Evolutionary conservation across 2,888 invertebrate species (phyloP).

Genomic region (Drosophila stalkeri): DNA sequence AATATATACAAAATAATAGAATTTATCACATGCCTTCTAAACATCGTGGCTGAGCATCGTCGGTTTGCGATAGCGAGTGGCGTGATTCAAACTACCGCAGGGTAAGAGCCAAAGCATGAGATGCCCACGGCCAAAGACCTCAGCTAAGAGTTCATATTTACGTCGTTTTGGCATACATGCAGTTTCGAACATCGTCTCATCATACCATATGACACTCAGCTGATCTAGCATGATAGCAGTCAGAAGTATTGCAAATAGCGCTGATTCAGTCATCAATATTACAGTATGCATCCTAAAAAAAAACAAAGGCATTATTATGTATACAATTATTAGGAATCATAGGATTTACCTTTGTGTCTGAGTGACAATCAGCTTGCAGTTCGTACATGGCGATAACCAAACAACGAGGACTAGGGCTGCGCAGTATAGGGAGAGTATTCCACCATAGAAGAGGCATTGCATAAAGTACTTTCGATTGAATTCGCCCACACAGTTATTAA

Average conservation of each 20-base stretch:
- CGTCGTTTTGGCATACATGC: too few species aligned
- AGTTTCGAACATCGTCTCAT: neutral
- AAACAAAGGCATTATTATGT: neutral
- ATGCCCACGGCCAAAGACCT: neutral
- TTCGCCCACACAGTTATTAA: constrained; percentile 97
- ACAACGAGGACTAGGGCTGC: constrained; percentile 89
- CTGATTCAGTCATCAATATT: neutral
- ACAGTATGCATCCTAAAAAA: neutral
- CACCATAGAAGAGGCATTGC: constrained; percentile 93
- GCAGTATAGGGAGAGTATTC: constrained; percentile 88
- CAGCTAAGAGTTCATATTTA: too few species aligned
- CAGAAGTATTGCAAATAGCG: neutral
- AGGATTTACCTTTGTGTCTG: constrained; percentile 89
- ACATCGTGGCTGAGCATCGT: too few species aligned
- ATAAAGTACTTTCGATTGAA: constrained; percentile 96
- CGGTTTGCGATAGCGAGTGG: too few species aligned
- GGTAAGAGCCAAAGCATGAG: neutral
- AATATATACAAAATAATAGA: too few species aligned
- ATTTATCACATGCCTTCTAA: too few species aligned
- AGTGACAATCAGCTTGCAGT: constrained; percentile 88
- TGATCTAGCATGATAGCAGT: neutral
- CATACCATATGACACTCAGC: neutral
- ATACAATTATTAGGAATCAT: neutral
- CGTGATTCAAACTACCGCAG: neutral
- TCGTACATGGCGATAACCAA: constrained; percentile 90